A percentile compares a stretch with the other conserved stretches of the same genome.
Evolutionary conservation across 2,888 invertebrate species (phyloP).

Genomic region (Mesorhabditis spiculigera): DNA sequence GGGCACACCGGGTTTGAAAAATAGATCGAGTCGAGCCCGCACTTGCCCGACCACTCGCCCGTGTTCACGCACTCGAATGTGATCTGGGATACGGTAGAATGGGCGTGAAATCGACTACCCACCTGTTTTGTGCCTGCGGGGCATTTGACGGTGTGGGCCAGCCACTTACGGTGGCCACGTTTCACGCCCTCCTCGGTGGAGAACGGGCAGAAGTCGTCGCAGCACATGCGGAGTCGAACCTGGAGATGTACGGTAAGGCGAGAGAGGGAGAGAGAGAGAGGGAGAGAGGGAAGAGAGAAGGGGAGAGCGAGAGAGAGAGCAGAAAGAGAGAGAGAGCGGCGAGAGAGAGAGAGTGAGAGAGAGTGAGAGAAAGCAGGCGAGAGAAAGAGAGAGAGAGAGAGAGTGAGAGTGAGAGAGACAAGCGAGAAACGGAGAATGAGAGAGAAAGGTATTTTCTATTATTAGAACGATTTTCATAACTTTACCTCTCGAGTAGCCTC

Average conservation of each 20-base stretch:
- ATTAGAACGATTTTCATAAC: too few species aligned
- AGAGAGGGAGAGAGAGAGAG: too few species aligned
- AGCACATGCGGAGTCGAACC: constrained; percentile 42
- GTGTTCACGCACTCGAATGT: constrained; percentile 52
- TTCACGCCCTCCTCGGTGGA: constrained; percentile 45
- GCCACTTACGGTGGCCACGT: constrained; percentile 44
- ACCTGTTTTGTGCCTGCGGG: constrained; percentile 46
- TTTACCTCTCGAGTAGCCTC: not conserved
- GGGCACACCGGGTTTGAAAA: constrained; percentile 33
- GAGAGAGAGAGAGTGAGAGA: too few species aligned
- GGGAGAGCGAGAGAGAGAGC: too few species aligned
- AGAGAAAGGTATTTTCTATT: too few species aligned
- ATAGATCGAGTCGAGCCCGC: constrained; percentile 50
- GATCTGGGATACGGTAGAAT: constrained; percentile 32
- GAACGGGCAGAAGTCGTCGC: constrained; percentile 47
- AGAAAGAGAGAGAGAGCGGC: too few species aligned
- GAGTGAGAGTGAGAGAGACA: too few species aligned
- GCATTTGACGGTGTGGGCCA: constrained; percentile 36
- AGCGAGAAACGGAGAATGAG: too few species aligned
- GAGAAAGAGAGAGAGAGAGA: too few species aligned
- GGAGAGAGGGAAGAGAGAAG: too few species aligned
- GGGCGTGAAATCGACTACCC: not conserved
- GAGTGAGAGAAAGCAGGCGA: too few species aligned
- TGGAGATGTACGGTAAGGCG: not conserved
- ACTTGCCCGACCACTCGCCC: constrained; percentile 46